phyloP scores from a whole-genome alignment of 2,888 invertebrate species.

The Abrostola tripartita region DNA sequence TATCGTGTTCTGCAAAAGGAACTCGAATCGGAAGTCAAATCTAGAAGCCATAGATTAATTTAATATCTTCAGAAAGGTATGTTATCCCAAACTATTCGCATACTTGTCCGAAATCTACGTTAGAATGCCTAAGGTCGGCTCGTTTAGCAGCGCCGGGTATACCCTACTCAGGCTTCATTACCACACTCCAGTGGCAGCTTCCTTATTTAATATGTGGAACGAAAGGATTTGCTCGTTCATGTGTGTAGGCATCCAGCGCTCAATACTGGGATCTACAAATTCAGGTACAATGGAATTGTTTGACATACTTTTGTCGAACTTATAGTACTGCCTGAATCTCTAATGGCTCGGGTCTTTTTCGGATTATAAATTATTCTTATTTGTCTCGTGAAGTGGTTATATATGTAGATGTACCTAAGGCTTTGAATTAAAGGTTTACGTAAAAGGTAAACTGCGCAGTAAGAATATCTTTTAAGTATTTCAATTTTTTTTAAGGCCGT shows the following conservation, averaged over 20 bases:
- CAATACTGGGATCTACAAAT: constrained; percentile 38
- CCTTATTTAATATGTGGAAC: constrained; percentile 59
- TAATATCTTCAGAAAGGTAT: constrained; percentile 14
- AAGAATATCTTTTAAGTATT: no score
- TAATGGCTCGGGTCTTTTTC: neutral
- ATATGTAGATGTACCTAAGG: no score
- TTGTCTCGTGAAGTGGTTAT: neutral
- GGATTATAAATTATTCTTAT: neutral
- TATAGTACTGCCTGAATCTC: neutral
- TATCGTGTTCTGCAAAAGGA: neutral
- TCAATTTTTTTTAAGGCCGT: no score
- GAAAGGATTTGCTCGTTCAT: constrained; percentile 53
- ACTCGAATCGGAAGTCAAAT: neutral
- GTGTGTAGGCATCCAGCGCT: constrained; percentile 44
- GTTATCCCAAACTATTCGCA: constrained; percentile 19
- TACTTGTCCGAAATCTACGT: constrained; percentile 26
- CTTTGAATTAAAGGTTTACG: no score
- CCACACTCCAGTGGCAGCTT: constrained; percentile 50
- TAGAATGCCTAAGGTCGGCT: constrained; percentile 40
- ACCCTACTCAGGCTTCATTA: constrained; percentile 59
- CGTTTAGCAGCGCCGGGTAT: constrained; percentile 39
- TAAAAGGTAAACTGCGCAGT: no score
- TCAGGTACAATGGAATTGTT: constrained; percentile 51
- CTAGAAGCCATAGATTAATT: neutral
- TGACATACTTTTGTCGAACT: constrained; percentile 36